Evolutionary conservation across 2,888 invertebrate genomes (phyloP), one percentile per base, ranked within the genome.

Genomic region (Siphonodentalium dalli): DNA sequence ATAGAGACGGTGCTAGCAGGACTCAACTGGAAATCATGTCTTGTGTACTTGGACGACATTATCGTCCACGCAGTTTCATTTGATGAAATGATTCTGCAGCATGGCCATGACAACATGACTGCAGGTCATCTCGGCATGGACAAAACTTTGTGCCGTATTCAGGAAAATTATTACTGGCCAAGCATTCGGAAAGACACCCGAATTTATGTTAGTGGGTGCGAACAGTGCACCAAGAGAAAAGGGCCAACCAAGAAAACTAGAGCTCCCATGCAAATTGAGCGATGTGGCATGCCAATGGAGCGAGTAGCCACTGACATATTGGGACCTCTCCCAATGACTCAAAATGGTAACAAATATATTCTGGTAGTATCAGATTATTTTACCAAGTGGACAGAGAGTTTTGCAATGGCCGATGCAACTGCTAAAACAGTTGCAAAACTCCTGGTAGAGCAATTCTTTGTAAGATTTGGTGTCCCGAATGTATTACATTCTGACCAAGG

Each of bases 361-460:
- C 44, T 58, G n/a, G 54, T 50, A 4, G 29, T 54, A 9, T 42
- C 42, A 1, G 51, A 54, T 38, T 51, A 52, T 15, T 58, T 54
- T 28, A 54, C 54, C 6, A 50, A 58, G 29, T 54, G 58, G 54
- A 35, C 46, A 29, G 41, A 58, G 27, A 39, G 39, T n/a, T 53
- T 43, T 11, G 50, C 58, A 6, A 26, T 54, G 1, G 28, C 49
- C 26, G 28, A 39, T 28, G 34, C 24, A 23, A 39, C 45, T 31
- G 31, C 54, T 11, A 27, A 35, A 21, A 31, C 43, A 26, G 42
- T 54, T 13, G 54, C 58, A 21, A n/a, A 24, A 13, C 46, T 49
- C n/a, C 18, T 58, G 11, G 39, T 58, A 0, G 28, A 49, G 13
- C 28, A 35, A 33, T 58, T 54, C 29, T 43, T 54, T n/a, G 26